Evolutionary conservation across 2,888 invertebrate species (phyloP), one percentile per base, ranked within the genome.

Genomic region (Zhengitettix transpicula): DNA sequence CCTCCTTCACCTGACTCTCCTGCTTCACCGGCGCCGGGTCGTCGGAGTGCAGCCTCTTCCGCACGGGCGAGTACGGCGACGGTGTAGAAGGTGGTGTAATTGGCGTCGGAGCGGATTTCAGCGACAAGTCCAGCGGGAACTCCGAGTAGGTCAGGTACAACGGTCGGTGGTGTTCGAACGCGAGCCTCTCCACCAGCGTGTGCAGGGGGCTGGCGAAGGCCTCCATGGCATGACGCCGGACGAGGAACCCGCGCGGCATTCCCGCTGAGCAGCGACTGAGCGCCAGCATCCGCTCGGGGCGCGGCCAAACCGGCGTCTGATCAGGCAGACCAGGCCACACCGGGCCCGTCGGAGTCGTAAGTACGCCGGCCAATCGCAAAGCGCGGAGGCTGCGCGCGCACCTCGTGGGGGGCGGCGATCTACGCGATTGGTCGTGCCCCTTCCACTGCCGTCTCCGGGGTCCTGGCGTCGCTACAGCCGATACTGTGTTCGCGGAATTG

Each of bases 11-110:
- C 12, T 42, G 44, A 54, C 65, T 64, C 2, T 64, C 64, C 11
- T 57, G 56, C 10, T 40, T 58, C 7, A 61, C 40, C 63, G 44
- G 66, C 58, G 62, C 58, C 9, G 61, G 58, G 10, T 57, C 58
- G 16, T 56, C 54, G 15, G 54, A 56, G 58, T 58, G 55, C 17
- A 57, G 58, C 9, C 62, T 74, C 61, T 71, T 69, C 66, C 78
- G 75, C 61, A 76, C 69, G 69, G 82, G 83, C 62, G 79, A 78
- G 0, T 76, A 72, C 9, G 87, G 87, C 41, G 87, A 86, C 1
- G 87, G 85, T 0, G 85, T 85, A 63, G 83, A 82, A 9, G 88
- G 87, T 12, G 87, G 87, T 1, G 88, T 88, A 68, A 87, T 86
- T 1, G 86, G 85, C 11, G 80, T 77, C 11, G 80, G 77, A 11